These are phyloP conservation scores for Aptenodytes patagonicus DNA, from an alignment of 2,113 vertebrate species.

Conservation along the genomic window DNA sequence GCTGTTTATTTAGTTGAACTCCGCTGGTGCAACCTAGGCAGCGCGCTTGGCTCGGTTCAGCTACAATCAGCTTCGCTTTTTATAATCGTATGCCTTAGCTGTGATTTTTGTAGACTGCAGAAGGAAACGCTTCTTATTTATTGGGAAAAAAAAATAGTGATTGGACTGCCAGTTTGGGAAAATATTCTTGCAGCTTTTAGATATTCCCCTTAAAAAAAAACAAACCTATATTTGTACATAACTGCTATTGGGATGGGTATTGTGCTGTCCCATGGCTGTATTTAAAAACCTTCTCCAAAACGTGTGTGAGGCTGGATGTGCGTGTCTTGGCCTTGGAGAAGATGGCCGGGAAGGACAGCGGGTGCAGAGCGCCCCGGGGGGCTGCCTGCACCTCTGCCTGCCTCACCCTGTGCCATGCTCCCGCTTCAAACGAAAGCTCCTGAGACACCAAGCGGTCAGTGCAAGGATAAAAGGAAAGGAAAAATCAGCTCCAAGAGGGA, in stretches of 20 bases:
- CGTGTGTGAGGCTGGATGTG: background rate
- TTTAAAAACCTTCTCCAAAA: background rate
- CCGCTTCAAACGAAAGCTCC: background rate
- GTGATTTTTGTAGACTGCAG: background rate
- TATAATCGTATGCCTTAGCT: background rate
- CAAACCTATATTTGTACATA: background rate
- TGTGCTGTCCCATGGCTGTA: background rate
- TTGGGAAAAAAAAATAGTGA: accelerated
- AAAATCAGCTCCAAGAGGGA: background rate
- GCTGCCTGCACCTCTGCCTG: background rate
- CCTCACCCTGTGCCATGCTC: background rate
- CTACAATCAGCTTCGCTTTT: background rate
- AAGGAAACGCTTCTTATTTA: background rate
- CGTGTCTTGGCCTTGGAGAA: background rate
- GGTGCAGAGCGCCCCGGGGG: background rate
- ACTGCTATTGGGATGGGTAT: background rate
- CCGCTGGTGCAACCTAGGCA: background rate
- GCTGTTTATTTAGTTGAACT: background rate
- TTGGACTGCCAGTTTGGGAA: background rate
- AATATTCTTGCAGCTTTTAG: background rate
- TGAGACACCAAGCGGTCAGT: constrained; percentile 66
- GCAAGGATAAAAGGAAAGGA: background rate
- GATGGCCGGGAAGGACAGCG: background rate
- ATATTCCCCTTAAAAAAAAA: background rate
- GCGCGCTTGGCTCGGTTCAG: background rate